Conservation (phyloP, 1,140 invertebrate species). For the Nymphalis io region DNA sequence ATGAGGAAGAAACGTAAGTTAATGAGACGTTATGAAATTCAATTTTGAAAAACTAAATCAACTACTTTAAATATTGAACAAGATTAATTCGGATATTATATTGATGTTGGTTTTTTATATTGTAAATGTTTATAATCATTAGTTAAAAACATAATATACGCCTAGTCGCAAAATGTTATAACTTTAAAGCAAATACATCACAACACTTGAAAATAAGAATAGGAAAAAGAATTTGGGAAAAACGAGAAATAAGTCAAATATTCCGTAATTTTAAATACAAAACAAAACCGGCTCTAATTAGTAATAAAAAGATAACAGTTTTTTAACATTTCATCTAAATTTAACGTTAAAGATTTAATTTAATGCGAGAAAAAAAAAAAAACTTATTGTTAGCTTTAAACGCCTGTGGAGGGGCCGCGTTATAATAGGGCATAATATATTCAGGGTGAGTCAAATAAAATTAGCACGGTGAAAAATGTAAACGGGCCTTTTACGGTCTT, state of each 20-base stretch:
- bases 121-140: too few relatives aligned
- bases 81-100: background rate
- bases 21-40: conserved; percentile 52
- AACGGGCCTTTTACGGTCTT: conserved; percentile 71
- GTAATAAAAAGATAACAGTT: conserved; percentile 65
- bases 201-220: background rate
- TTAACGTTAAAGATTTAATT: conserved; percentile 76
- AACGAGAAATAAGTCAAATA: background rate
- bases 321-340: conserved; percentile 65
- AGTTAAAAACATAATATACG: background rate
- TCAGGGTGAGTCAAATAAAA: conserved; percentile 79
- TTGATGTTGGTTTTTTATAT: background rate
- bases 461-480: conserved; percentile 80
- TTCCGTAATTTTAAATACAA: conserved; percentile 2
- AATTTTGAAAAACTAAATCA: conserved; percentile 45
- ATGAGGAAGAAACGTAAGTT: conserved; percentile 73
- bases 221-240: background rate
- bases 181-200: background rate
- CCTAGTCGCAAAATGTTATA: conserved; percentile 18
- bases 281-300: conserved; percentile 48
- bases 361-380: conserved; percentile 70
- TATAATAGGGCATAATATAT: conserved; percentile 79
- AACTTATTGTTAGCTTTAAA: conserved; percentile 75
- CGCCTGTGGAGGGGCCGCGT: conserved; percentile 63
- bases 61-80: background rate